Evolutionary conservation across 2,888 invertebrate genomes (phyloP), one percentile per base, ranked within the genome.

Genomic region (Catocala sponsa): DNA sequence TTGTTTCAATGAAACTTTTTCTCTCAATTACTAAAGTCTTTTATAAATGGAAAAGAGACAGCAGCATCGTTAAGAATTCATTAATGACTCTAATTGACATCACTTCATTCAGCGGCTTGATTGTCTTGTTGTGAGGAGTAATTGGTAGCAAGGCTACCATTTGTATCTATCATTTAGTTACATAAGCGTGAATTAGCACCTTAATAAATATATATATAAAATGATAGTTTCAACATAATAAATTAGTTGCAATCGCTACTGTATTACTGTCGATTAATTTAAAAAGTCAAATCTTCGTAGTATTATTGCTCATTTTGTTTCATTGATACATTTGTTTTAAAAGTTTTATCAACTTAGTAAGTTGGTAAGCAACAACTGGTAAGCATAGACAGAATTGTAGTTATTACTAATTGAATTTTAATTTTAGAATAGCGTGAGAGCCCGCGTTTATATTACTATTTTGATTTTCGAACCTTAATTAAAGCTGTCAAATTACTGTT

Each of bases 81-180:
- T 77, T 77, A 77, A 74, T 77, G 78, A 74, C 75, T 60, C 65
- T 77, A 77, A 77, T 77, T 77, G 80, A 66, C 80, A 70, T 74
- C 80, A 68, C 69, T 74, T 66, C 79, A 68, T 79, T 77, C 68
- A 68, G 66, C 42, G 62, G 72, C 78, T 77, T 70, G 66, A 77
- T 79, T 77, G 80, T 55, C 63, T 79, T 66, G 77, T 79, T 67
- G 78, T 63, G 74, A 56, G 55, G 12, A 50, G 62, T 74, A 77
- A 77, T 72, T 77, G 70, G 65, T 72, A 55, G 60, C 78, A 77
- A 77, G 80, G 80, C 63, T 77, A 60, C 68, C 59, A 68, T 78
- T 62, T 72, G 38, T 55, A 68, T 79, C 70, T 65, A 61, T 69
- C 79, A 61, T 76, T 76, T 72, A 64, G 63, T 76, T 73, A 68